phyloP scores from a whole-genome alignment of 2,113 vertebrate species.

The Carlito syrichta region DNA sequence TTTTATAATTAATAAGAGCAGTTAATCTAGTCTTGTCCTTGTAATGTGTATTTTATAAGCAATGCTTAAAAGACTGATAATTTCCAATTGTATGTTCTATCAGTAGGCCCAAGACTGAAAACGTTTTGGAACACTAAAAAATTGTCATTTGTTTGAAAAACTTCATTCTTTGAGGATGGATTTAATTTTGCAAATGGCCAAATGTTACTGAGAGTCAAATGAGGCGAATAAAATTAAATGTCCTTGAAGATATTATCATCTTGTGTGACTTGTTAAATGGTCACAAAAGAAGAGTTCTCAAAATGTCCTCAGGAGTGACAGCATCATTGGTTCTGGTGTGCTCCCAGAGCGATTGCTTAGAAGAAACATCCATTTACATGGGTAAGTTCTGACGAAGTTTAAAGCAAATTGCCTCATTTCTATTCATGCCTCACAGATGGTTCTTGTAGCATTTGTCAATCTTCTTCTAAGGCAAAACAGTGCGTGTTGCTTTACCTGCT shows the following conservation, averaged over 20 bases:
- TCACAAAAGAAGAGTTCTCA: constrained; percentile 14
- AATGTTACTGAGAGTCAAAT: not conserved
- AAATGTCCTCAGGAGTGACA: not conserved
- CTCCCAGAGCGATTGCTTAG: not conserved
- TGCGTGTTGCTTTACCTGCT: not conserved
- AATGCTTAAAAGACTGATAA: constrained; percentile 16
- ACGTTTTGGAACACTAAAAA: not conserved
- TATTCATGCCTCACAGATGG: not conserved
- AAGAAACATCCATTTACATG: not conserved
- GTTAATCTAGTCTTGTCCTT: not conserved
- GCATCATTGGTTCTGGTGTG: not conserved
- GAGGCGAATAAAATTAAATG: not conserved
- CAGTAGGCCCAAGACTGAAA: not conserved
- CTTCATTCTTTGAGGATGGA: not conserved
- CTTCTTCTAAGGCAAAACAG: not conserved
- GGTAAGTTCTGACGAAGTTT: not conserved
- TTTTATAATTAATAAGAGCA: constrained; percentile 22
- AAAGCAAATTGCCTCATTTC: not conserved
- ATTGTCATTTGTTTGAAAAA: not conserved
- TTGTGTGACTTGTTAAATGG: not conserved
- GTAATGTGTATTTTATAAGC: not conserved
- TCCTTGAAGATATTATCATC: not conserved
- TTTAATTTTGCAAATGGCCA: constrained; percentile 15
- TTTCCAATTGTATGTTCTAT: not conserved
- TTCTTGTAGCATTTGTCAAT: not conserved